These are phyloP conservation scores for Megamerina dolium DNA, from an alignment of 2,888 invertebrate genomes.

Conservation along the genomic window DNA sequence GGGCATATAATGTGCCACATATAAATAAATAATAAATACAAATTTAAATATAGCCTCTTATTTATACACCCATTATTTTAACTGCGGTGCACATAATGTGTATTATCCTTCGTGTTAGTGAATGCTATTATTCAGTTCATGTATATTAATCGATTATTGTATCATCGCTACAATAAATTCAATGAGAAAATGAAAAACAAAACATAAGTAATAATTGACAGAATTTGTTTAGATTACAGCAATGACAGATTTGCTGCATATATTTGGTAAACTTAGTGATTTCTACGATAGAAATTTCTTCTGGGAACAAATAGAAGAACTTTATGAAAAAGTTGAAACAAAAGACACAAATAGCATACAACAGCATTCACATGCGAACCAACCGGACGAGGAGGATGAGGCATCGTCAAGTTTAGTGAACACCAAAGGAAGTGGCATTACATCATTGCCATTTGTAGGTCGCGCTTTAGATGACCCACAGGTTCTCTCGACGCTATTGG, in stretches of 20 bases:
- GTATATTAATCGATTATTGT: no score
- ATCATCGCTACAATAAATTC: no score
- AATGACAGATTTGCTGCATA: slow-evolving; percentile 38
- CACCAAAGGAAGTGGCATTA: slow-evolving; percentile 4
- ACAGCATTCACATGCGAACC: not conserved
- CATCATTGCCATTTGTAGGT: slow-evolving; percentile 26
- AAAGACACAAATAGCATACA: not conserved
- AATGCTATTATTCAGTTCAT: no score
- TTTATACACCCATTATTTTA: no score
- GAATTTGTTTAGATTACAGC: no score
- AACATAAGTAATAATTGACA: no score
- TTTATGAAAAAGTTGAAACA: slow-evolving; percentile 15
- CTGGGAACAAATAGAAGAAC: slow-evolving; percentile 38
- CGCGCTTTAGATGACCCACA: slow-evolving; percentile 25
- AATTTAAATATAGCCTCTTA: no score
- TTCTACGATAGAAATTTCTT: slow-evolving; percentile 29
- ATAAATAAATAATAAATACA: no score
- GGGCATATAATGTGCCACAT: no score
- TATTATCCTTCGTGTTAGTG: no score
- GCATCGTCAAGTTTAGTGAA: not conserved
- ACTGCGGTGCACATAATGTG: no score
- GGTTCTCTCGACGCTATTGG: slow-evolving; percentile 32
- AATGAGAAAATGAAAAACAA: no score
- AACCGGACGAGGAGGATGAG: slow-evolving; percentile 4
- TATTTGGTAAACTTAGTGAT: slow-evolving; percentile 35